Evolutionary conservation across 2,797 vertebrate species (phyloP).

Genomic region (Enteromius viviparus): DNA sequence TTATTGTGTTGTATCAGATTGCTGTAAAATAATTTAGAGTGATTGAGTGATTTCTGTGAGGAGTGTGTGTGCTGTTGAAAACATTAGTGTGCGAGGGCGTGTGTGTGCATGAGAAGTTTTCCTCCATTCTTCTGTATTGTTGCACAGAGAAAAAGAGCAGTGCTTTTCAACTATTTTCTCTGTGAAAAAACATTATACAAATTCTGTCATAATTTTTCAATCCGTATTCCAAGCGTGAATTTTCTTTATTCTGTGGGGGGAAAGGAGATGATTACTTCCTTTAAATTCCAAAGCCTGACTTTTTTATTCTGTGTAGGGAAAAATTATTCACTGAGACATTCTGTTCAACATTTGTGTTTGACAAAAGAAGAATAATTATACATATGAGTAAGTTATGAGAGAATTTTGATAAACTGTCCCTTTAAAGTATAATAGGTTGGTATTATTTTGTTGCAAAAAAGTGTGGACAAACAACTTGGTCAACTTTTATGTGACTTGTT

Average conservation of each 20-base stretch:
- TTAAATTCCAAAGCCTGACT: neutral
- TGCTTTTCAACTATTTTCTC: neutral
- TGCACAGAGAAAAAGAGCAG: neutral
- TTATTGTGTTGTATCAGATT: neutral
- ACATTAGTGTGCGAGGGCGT: neutral
- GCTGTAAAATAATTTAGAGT: neutral
- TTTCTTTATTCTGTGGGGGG: neutral
- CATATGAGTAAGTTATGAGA: neutral
- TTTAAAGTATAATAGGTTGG: neutral
- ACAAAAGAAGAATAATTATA: neutral
- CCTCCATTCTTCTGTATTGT: neutral
- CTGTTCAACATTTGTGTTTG: neutral
- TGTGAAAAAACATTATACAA: neutral
- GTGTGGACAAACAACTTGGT: neutral
- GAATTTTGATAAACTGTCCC: neutral
- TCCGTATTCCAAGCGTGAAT: neutral
- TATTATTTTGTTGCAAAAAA: neutral
- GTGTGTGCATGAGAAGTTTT: neutral
- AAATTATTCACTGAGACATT: neutral
- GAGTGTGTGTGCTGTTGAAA: conserved; percentile 9
- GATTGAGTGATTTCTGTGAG: conserved; percentile 1
- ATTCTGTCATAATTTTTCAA: neutral
- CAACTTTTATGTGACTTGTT: neutral
- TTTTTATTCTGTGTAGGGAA: neutral
- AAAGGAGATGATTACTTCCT: neutral